Evolutionary conservation across 2,113 vertebrate species (phyloP).

Genomic region (Electrona antarctica): DNA sequence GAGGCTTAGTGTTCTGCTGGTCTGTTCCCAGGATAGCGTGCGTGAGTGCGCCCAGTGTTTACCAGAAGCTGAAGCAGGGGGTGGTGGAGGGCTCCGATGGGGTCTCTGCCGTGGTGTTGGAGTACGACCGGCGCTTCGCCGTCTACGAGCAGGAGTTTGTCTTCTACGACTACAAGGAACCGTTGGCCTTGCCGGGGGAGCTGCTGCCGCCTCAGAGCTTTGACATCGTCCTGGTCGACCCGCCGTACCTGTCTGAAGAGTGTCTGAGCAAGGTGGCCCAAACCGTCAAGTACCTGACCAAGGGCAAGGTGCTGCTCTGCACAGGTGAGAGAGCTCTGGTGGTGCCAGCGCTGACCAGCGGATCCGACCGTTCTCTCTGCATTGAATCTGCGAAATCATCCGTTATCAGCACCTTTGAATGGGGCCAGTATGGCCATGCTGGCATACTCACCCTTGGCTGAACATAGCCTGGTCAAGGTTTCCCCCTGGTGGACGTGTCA

Average conservation of each 20-base stretch:
- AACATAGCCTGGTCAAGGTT: too few relatives aligned
- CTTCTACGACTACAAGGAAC: conserved; percentile 93
- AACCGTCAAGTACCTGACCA: conserved; percentile 87
- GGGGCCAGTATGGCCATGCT: too few relatives aligned
- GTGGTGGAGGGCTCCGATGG: conserved; percentile 35
- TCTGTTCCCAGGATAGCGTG: conserved; percentile 86
- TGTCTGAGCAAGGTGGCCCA: conserved; percentile 89
- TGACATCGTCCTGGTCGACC: conserved; percentile 91
- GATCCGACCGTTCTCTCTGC: too few relatives aligned
- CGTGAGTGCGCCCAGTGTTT: conserved; percentile 90
- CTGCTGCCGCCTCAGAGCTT: conserved; percentile 83
- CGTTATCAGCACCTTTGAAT: too few relatives aligned
- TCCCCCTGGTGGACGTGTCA: too few relatives aligned
- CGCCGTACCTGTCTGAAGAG: conserved; percentile 92
- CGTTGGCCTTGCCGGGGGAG: conserved; percentile 78
- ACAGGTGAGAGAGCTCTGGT: conserved; percentile 81
- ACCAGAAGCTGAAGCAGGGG: conserved; percentile 89
- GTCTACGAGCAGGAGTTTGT: conserved; percentile 89
- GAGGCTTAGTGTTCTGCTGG: too few relatives aligned
- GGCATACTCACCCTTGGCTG: too few relatives aligned
- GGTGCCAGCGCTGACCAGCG: too few relatives aligned
- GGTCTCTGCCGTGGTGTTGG: conserved; percentile 80
- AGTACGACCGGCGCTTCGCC: conserved; percentile 91
- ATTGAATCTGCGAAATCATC: too few relatives aligned
- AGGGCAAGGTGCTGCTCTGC: conserved; percentile 91